Base-by-base conservation (phyloP, 2,888 invertebrate genomes). In the Leptopilina myrica region DNA sequence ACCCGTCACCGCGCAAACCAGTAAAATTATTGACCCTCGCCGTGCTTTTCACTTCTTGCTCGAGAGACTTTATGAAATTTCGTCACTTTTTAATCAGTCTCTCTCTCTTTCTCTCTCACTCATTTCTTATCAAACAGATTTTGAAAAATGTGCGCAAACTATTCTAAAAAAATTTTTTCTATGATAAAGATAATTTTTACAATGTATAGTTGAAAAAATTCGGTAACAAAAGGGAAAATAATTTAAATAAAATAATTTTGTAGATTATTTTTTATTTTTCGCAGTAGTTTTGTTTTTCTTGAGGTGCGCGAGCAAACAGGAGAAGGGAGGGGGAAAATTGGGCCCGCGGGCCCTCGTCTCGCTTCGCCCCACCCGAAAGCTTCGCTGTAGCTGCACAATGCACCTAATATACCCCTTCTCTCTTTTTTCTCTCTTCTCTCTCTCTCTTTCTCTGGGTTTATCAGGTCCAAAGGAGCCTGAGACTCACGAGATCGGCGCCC, bases 401-500 rank as follows among this genome's bases (percentile, higher is more conserved):
- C 20, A 43, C 6, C 46, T 67, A 43, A 43, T 43, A 43, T 43
- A 8, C 43, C 43, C 43, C 43, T 43, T 43, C 43, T 43, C 43
- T 43, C 43, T 43, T 1, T 43, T 43, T 7, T 43, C 43, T 43
- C 43, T 43, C 43, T 43, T 43, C 43, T 43, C 43, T 43, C 43
- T 43, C 43, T 43, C 43, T 43, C 8, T 43, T 5, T 43, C 7
- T 66, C 43, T 49, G 9, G 49, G 12, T 49, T 49, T 49, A 49
- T 49, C 49, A 49, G 64, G 64, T 26, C 26, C 64, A 9, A 40
- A 66, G 40, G 43, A 43, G 73, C 73, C 69, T 53, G 69, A 49
- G 69, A 12, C 49, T 49, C 69, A 9, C 26, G n/a, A 56, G 90
- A 90, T 90, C 89, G 89, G 87, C 90, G 90, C 87, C 89, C 88